phyloP scores from a whole-genome alignment of 2,797 vertebrate genomes.

The Rhinella marina region DNA sequence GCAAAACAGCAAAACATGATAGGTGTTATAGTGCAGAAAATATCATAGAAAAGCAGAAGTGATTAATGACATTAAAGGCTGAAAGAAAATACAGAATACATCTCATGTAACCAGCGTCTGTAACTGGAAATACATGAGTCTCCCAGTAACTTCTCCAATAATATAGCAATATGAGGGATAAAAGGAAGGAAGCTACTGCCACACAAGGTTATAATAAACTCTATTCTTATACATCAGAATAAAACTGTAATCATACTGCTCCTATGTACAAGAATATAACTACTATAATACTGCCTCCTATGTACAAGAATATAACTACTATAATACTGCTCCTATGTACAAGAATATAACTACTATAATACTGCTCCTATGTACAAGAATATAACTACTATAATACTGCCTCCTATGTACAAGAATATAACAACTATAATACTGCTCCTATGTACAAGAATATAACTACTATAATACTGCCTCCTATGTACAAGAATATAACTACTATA shows the following conservation, averaged over 20 bases:
- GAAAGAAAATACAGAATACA: neutral
- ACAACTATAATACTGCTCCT: neutral
- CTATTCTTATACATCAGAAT: no score
- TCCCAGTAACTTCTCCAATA: neutral
- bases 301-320: neutral
- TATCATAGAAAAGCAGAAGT: neutral
- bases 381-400: neutral
- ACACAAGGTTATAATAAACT: no score
- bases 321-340: neutral
- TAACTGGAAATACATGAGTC: neutral
- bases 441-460: neutral
- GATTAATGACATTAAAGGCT: neutral
- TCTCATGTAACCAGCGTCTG: neutral
- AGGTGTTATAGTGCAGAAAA: neutral
- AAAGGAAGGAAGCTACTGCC: neutral
- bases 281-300: neutral
- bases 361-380: neutral
- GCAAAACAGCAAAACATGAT: neutral
- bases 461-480: neutral
- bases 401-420: neutral
- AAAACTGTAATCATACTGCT: no score
- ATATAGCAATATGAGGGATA: neutral
- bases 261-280: no score
- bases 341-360: no score
- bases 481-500: neutral